phyloP scores from a whole-genome alignment of 1,140 invertebrate species.

The Lineus longissimus region DNA sequence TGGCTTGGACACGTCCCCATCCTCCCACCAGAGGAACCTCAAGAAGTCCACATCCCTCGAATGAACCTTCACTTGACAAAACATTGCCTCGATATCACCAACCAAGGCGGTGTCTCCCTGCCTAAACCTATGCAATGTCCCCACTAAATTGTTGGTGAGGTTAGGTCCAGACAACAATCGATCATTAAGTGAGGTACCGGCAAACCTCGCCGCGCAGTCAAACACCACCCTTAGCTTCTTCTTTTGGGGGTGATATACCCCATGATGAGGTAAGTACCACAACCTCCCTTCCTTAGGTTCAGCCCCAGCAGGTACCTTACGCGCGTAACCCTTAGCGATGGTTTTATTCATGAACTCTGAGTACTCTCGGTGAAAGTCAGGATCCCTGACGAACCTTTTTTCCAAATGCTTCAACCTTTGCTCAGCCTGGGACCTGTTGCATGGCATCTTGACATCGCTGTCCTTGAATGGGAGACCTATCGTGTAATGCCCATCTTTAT shows the following conservation, averaged over 20 bases:
- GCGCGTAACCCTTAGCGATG: background rate
- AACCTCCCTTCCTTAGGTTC: background rate
- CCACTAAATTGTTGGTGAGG: constrained; percentile 38
- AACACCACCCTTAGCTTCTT: constrained; percentile 24
- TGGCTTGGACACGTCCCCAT: constrained; percentile 13
- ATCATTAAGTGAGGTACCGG: constrained; percentile 32
- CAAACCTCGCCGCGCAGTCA: constrained; percentile 20
- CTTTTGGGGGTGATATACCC: constrained; percentile 19
- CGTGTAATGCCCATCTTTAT: background rate
- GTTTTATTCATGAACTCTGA: background rate
- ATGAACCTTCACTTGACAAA: constrained; percentile 20
- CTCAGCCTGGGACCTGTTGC: background rate
- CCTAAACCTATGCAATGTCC: constrained; percentile 25
- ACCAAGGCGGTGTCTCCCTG: constrained; percentile 22
- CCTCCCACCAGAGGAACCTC: constrained; percentile 19
- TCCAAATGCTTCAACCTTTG: background rate
- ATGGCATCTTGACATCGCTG: background rate
- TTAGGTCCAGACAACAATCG: constrained; percentile 36
- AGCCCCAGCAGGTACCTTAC: background rate
- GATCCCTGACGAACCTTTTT: background rate
- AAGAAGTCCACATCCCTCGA: constrained; percentile 14
- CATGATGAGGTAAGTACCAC: constrained; percentile 27
- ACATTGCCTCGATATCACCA: constrained; percentile 26
- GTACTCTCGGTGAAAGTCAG: background rate
- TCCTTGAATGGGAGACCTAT: background rate